A percentile compares a stretch with the other conserved stretches of the same genome.
phyloP scores from a whole-genome alignment of 53 echinoderm and acorn worm species.

The Temnopleurus reevesii region DNA sequence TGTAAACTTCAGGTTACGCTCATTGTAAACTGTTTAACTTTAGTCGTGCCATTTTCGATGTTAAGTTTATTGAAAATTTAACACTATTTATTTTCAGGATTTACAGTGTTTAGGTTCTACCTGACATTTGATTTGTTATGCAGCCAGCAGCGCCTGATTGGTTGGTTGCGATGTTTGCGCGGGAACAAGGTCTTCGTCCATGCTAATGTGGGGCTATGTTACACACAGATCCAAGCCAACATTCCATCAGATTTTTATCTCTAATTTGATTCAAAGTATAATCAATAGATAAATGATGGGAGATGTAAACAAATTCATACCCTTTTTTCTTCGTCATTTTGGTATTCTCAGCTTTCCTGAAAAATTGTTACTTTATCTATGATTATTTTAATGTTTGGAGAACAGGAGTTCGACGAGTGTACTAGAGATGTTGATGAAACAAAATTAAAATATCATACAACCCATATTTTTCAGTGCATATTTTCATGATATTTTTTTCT shows the following conservation, averaged over 20 bases:
- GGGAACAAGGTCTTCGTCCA: background rate
- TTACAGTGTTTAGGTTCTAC: constrained; percentile 55
- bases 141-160: constrained; percentile 16
- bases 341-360: too few relatives aligned
- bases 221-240: background rate
- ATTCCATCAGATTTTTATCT: constrained; percentile 12
- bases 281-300: too few relatives aligned
- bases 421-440: too few relatives aligned
- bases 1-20: constrained; percentile 51
- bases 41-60: constrained; percentile 62
- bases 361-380: too few relatives aligned
- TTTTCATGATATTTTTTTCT: too few relatives aligned
- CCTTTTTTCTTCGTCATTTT: too few relatives aligned
- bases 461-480: too few relatives aligned
- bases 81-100: constrained; percentile 65
- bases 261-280: background rate
- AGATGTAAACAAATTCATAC: too few relatives aligned
- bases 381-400: too few relatives aligned
- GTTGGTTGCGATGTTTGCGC: constrained; percentile 1
- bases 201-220: background rate
- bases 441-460: too few relatives aligned
- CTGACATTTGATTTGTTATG: constrained; percentile 63
- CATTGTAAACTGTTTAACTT: constrained; percentile 61
- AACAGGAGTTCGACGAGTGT: too few relatives aligned
- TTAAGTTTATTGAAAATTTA: constrained; percentile 61